Percentiles rank a stretch among this genome's conserved stretches.
Evolutionary conservation across 2,888 invertebrate species (phyloP).

Genomic region (Glaucopsyche alexis): DNA sequence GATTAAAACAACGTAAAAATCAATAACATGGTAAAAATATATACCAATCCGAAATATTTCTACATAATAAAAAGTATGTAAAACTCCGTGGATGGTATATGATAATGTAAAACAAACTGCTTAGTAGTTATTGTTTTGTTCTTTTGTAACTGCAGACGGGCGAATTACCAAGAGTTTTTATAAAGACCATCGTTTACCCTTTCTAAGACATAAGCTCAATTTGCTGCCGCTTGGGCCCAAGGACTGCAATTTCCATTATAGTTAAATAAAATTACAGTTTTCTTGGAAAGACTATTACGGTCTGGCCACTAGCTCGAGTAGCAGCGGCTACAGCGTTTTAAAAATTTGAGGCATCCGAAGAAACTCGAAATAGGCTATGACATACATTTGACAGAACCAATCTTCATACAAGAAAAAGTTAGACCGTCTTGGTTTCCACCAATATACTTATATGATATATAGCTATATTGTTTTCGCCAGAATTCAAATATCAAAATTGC

Average conservation of each 20-base stretch:
- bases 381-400: no score
- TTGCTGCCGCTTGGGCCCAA: slow-evolving; percentile 21
- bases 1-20: no score
- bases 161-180: neutral
- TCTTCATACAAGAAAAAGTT: no score
- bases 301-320: neutral
- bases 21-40: no score
- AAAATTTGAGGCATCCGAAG: no score
- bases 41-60: no score
- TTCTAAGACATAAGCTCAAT: slow-evolving; percentile 17
- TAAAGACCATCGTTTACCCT: slow-evolving; percentile 10
- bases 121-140: neutral
- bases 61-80: neutral
- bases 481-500: no score
- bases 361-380: no score
- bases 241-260: slow-evolving; percentile 27
- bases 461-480: no score
- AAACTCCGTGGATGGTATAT: neutral
- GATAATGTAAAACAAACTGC: neutral
- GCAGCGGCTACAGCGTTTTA: no score
- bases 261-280: slow-evolving; percentile 29
- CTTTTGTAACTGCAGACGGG: neutral
- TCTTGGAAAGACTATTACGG: neutral
- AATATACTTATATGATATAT: no score
- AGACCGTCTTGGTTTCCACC: no score